Conservation (phyloP, 2,113 vertebrate species). For the Amblyornis subalaris region DNA sequence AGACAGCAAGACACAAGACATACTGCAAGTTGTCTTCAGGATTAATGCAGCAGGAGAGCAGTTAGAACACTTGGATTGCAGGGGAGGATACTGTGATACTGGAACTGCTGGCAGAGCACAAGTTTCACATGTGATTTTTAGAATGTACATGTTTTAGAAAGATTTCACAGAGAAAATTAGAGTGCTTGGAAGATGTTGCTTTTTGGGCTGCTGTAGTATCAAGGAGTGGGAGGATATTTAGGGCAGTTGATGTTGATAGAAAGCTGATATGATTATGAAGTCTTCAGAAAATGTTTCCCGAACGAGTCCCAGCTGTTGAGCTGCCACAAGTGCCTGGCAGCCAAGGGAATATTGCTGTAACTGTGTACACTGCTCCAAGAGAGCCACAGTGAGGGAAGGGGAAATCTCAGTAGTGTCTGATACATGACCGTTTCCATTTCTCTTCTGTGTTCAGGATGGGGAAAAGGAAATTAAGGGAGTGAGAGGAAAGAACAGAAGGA, state of each 20-base stretch:
- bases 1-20: not conserved
- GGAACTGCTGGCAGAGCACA: not conserved
- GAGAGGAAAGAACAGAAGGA: not conserved
- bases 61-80: not conserved
- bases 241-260: not conserved
- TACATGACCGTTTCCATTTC: not conserved
- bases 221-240: not conserved
- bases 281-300: not conserved
- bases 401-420: not conserved
- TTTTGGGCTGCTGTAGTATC: not conserved
- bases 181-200: not conserved
- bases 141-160: not conserved
- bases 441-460: not conserved
- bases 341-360: not conserved
- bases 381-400: not conserved
- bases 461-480: not conserved
- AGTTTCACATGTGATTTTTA: not conserved
- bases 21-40: not conserved
- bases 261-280: not conserved
- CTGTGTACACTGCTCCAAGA: not conserved
- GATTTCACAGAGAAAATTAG: not conserved
- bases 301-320: not conserved
- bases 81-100: not conserved
- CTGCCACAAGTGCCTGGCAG: not conserved
- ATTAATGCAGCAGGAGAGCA: not conserved